A percentile compares a stretch with the other conserved stretches of the same genome.
Evolutionary conservation across 1,140 invertebrate species (phyloP).

Genomic region (Macrosteles quadrilineatus): DNA sequence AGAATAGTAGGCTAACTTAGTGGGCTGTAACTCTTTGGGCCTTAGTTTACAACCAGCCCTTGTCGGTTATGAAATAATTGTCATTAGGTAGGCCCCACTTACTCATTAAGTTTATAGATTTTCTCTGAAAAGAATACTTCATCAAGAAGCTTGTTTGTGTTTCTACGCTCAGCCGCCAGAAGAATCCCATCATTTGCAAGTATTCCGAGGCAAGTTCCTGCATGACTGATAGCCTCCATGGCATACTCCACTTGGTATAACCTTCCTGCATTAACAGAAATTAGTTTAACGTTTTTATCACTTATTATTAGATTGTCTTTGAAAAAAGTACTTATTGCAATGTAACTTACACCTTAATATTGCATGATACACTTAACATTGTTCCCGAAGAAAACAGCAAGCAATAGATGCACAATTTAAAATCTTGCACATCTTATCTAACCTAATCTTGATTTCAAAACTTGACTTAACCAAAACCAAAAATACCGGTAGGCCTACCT

Average conservation of each 20-base stretch:
- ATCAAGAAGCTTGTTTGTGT: conserved; percentile 97
- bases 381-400: background rate
- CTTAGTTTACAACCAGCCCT: too few relatives aligned
- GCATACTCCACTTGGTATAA: conserved; percentile 99
- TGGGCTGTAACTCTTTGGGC: too few relatives aligned
- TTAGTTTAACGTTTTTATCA: background rate
- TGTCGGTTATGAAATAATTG: too few relatives aligned
- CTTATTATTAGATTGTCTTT: background rate
- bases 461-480: too few relatives aligned
- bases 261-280: conserved; percentile 63
- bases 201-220: conserved; percentile 97
- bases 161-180: conserved; percentile 93
- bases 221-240: conserved; percentile 99
- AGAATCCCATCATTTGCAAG: conserved; percentile 96
- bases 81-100: too few relatives aligned
- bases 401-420: background rate
- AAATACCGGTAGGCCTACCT: too few relatives aligned
- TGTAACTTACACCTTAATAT: background rate
- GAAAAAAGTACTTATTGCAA: background rate
- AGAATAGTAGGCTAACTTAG: too few relatives aligned
- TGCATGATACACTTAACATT: background rate
- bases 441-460: background rate
- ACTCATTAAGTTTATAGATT: conserved; percentile 97
- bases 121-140: conserved; percentile 98
- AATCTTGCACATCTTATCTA: background rate